Evolutionary conservation across 2,113 vertebrate species (phyloP).

Genomic region (Gymnocephalus cernua): DNA sequence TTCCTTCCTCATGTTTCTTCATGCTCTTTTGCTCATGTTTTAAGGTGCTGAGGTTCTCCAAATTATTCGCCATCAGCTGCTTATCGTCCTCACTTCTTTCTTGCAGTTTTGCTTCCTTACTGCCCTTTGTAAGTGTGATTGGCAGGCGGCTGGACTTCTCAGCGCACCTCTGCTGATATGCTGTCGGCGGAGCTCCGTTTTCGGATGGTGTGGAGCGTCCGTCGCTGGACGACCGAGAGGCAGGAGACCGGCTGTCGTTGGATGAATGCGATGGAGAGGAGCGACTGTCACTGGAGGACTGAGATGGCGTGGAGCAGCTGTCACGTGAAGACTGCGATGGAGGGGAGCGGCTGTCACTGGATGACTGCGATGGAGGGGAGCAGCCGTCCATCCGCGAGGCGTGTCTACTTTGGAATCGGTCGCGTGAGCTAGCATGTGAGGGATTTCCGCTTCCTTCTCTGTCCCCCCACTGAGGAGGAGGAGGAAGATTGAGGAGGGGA

Average conservation of each 20-base stretch:
- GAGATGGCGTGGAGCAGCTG: constrained; percentile 67
- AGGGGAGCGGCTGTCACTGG: constrained; percentile 82
- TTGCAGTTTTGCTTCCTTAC: constrained; percentile 66
- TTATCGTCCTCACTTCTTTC: constrained; percentile 72
- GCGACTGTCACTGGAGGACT: constrained; percentile 33
- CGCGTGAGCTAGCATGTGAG: constrained; percentile 42
- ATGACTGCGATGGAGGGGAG: constrained; percentile 60
- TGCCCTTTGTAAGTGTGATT: constrained; percentile 32
- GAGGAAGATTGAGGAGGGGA: constrained; percentile 81
- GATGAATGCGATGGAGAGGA: constrained; percentile 60
- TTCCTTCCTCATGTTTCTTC: constrained; percentile 87
- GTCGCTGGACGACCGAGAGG: constrained; percentile 80
- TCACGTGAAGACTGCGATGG: constrained; percentile 82
- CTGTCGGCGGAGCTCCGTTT: constrained; percentile 74
- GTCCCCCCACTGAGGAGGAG: constrained; percentile 70
- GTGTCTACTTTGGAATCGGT: constrained; percentile 77
- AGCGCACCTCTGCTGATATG: constrained; percentile 82
- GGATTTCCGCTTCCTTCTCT: constrained; percentile 43
- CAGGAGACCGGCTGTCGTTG: constrained; percentile 57
- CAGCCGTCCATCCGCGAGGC: constrained; percentile 78
- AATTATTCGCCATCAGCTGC: constrained; percentile 15
- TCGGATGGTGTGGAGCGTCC: constrained; percentile 69
- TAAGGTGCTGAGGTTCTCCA: constrained; percentile 78
- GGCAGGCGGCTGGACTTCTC: constrained; percentile 80
- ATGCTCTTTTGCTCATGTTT: constrained; percentile 86